phyloP scores from a whole-genome alignment of 92 coral and sea anemone species.

The Scolanthus callimorphus region DNA sequence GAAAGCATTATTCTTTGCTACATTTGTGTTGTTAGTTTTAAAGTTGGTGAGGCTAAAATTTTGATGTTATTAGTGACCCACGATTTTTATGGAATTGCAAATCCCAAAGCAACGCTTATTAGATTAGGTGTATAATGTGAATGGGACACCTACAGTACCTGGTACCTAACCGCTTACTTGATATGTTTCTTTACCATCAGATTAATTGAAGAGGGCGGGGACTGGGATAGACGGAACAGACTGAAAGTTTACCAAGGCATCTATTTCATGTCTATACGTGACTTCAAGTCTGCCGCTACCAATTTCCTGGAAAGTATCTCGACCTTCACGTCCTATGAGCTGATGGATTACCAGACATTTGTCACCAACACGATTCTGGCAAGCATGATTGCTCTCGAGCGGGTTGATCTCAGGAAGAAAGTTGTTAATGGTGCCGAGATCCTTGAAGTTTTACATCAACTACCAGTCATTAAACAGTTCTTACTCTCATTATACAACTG shows the following conservation, averaged over 20 bases:
- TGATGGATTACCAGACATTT: constrained; percentile 96
- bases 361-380: constrained; percentile 86
- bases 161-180: no score
- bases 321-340: constrained; percentile 94
- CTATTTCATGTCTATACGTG: constrained; percentile 87
- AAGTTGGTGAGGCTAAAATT: no score
- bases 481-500: constrained; percentile 89
- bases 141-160: no score
- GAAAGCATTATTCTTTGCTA: no score
- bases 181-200: constrained; percentile 21
- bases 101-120: no score
- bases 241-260: constrained; percentile 96
- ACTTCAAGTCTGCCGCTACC: constrained; percentile 91
- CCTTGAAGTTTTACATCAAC: constrained; percentile 92
- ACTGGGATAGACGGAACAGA: constrained; percentile 97
- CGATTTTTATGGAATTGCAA: no score
- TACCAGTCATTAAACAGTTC: constrained; percentile 81
- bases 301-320: constrained; percentile 96
- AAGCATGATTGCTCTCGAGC: constrained; percentile 87
- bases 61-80: no score
- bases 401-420: constrained; percentile 83
- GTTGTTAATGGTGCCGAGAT: constrained; percentile 98
- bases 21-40: no score
- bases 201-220: constrained; percentile 95
- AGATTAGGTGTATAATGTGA: no score